These are phyloP conservation scores for Charadrius vociferus DNA, from an alignment of 2,113 vertebrate genomes.

Conservation along the genomic window DNA sequence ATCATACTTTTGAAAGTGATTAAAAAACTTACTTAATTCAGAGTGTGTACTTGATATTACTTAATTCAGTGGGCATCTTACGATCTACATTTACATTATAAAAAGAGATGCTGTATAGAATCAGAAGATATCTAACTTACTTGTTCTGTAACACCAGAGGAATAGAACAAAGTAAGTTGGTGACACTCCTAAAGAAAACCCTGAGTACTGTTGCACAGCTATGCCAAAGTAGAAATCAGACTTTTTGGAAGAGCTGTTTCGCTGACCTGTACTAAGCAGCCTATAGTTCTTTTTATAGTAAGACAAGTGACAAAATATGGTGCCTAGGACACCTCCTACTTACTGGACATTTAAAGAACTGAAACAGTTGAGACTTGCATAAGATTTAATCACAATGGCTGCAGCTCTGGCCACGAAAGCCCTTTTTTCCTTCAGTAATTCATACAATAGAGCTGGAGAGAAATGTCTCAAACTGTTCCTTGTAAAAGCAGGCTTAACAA, in stretches of 20 bases:
- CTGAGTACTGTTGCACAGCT: neutral
- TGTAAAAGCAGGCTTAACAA: neutral
- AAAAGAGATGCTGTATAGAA: neutral
- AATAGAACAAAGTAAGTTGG: neutral
- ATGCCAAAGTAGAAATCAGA: neutral
- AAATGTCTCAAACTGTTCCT: neutral
- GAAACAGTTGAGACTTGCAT: neutral
- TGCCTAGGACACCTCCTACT: neutral
- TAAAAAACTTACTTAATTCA: neutral
- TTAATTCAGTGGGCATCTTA: neutral
- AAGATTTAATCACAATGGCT: neutral
- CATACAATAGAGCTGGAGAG: neutral
- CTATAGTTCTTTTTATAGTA: neutral
- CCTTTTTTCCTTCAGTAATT: neutral
- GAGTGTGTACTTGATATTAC: neutral
- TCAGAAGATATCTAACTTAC: neutral
- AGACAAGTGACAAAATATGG: neutral
- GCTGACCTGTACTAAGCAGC: neutral
- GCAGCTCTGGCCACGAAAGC: neutral
- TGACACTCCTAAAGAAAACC: neutral
- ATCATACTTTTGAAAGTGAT: neutral
- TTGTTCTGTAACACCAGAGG: neutral
- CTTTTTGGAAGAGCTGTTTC: neutral
- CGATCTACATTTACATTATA: neutral
- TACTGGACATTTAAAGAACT: neutral